Percentiles rank a stretch among this genome's conserved stretches.
These are phyloP conservation scores for Serripes groenlandicus DNA, from an alignment of 2,888 invertebrate species.

Conservation along the genomic window DNA sequence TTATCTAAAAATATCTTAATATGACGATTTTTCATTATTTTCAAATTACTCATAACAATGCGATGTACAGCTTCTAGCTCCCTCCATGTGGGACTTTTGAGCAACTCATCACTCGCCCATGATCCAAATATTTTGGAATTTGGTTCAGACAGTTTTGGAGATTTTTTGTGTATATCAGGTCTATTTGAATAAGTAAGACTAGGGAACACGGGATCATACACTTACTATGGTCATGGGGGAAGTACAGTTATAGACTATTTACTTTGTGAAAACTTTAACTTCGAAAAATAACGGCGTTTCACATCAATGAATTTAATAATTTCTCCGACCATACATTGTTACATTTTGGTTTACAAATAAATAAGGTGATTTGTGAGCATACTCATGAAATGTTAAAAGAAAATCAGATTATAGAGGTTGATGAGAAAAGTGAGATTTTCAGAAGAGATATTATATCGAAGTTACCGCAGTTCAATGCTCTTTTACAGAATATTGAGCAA, in stretches of 20 bases:
- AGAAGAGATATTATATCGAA: not conserved
- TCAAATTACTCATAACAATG: too few species aligned
- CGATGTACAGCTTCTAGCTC: too few species aligned
- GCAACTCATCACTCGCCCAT: too few species aligned
- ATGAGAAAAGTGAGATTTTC: not conserved
- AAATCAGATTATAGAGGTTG: not conserved
- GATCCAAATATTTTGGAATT: too few species aligned
- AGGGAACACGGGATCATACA: not conserved
- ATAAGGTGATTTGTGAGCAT: not conserved
- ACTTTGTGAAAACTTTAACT: not conserved
- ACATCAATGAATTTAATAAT: not conserved
- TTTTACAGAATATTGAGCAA: not conserved
- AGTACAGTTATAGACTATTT: constrained; percentile 8
- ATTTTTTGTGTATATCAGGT: too few species aligned
- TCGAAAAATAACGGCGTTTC: not conserved
- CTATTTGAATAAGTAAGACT: too few species aligned
- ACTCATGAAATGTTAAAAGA: not conserved
- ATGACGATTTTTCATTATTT: too few species aligned
- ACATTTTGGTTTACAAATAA: not conserved
- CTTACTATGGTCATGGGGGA: not conserved
- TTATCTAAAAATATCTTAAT: too few species aligned
- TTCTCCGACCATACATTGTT: not conserved
- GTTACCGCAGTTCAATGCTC: not conserved
- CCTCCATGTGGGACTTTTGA: too few species aligned
- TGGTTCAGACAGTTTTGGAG: too few species aligned